Evolutionary conservation across 1,140 invertebrate species (phyloP).

Genomic region (Orussus abietinus): DNA sequence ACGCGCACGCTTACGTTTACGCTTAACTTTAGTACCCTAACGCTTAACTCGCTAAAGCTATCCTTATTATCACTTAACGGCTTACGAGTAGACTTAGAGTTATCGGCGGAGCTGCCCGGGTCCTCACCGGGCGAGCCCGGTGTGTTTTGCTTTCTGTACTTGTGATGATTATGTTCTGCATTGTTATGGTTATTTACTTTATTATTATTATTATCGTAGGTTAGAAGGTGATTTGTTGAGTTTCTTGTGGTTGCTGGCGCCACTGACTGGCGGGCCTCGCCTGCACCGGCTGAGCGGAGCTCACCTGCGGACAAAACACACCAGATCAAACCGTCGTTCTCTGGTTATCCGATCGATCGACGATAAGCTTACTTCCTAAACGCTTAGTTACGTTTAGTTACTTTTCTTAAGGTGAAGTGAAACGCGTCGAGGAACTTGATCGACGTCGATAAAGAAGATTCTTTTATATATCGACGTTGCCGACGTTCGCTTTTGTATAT

Average conservation of each 20-base stretch:
- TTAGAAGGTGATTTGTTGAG: constrained; percentile 52
- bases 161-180: constrained; percentile 56
- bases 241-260: constrained; percentile 51
- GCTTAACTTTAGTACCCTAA: constrained; percentile 54
- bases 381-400: no score
- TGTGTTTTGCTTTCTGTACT: constrained; percentile 51
- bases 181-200: constrained; percentile 50
- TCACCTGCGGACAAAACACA: constrained; percentile 40
- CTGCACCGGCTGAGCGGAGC: constrained; percentile 49
- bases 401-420: no score
- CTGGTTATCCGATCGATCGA: no score
- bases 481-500: no score
- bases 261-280: constrained; percentile 51
- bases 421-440: no score
- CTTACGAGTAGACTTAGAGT: constrained; percentile 55
- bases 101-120: constrained; percentile 52
- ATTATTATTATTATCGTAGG: constrained; percentile 51
- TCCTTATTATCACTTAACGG: constrained; percentile 56
- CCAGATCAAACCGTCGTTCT: no score
- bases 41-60: constrained; percentile 54
- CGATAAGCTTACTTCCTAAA: no score
- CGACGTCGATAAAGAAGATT: no score
- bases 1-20: constrained; percentile 32
- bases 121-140: constrained; percentile 47
- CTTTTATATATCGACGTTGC: no score